Base-by-base conservation (phyloP, 2,888 invertebrate species). In the Drosophila subsilvestris region DNA sequence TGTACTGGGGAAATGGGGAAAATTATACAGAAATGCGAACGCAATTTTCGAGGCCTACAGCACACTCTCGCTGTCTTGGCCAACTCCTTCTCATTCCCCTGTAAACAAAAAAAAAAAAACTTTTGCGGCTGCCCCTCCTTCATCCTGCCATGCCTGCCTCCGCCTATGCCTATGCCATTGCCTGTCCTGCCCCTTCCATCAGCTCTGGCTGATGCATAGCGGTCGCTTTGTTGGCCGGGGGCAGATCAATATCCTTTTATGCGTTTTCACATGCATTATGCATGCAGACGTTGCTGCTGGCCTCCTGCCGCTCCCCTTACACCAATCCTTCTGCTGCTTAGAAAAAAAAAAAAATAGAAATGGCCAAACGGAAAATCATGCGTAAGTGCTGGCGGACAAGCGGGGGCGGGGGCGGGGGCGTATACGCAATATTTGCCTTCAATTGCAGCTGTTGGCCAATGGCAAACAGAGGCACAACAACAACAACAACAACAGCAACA, bases 201-300 rank as follows among this genome's bases (percentile, higher is more conserved):
- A 61, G 14, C 62, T 50, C 37, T 25, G 65, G 59, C 79, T 74
- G 79, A 75, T 87, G 88, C 84, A 76, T 86, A 75, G 80, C 78
- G 86, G 83, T 82, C 86, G 78, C 50, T 67, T 76, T 78, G 69
- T 68, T 77, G 80, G 88, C 77, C 67, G 74, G 88, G 78, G 88
- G 80, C 83, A 84, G 90, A 88, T 88, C 88, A 88, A 88, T 88
- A 88, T 88, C 86, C 89, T 88, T 88, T 88, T 87, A 88, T 87
- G 84, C 86, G 76, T 80, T 63, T 62, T 44, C 59, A 54, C 61
- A 63, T 57, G 63, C 69, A 72, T 75, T 63, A 54, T 65, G 76
- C 61, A 56, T 69, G 71, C 71, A 75, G 65, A 69, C 57, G 58
- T 66, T 49, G 20, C 47, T 47, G 47, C 57, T 22, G n/a, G 10